Base-by-base conservation (phyloP, 2,113 vertebrate species). In the Polypterus bichir region DNA sequence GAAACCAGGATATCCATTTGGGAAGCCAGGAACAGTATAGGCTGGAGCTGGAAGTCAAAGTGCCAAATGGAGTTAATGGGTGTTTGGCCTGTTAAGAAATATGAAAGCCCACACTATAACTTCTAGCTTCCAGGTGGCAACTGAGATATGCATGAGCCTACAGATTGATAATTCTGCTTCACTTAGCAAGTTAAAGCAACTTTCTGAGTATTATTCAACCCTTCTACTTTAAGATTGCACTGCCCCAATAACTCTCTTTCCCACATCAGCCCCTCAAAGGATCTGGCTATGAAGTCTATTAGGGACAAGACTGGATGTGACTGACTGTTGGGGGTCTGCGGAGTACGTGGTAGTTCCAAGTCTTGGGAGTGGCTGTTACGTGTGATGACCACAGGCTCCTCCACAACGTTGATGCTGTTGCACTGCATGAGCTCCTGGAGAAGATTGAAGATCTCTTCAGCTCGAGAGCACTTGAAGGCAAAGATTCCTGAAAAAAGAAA, bases 351-450 rank as follows among this genome's bases (percentile, higher is more conserved):
- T 75, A 92, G 82, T 48, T 91, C 90, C 65, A 82, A 80, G 46
- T 94, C 93, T 0, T 72, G 74, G 1, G 90, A 79, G 73, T 91
- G 93, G 77, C 90, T 90, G 46, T 76, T 85, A 65, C 90, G 89
- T 66, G 86, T 91, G 75, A 94, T 79, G 73, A 96, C 83, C 71
- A 95, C 86, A 0, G 95, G 93, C 74, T 99, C 96, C 46, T 99
- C 96, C 73, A 91, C 91, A 61, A 98, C 90, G 0, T 88, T 98
- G 80, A 99, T 99, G 73, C 96, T 98, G 82, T 98, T 97, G 62
- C 95, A 93, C 70, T 98, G 96, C 96, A 99, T 99, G 78, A 97
- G 83, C 59, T 97, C 95, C 86, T 99, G 96, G 44, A 99, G 90
- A 65, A 98, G 82, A 70, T 93, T 98, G 78, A 99, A 99, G 78